phyloP scores from a whole-genome alignment of 2,113 vertebrate species.

The Perca schrenkii region DNA sequence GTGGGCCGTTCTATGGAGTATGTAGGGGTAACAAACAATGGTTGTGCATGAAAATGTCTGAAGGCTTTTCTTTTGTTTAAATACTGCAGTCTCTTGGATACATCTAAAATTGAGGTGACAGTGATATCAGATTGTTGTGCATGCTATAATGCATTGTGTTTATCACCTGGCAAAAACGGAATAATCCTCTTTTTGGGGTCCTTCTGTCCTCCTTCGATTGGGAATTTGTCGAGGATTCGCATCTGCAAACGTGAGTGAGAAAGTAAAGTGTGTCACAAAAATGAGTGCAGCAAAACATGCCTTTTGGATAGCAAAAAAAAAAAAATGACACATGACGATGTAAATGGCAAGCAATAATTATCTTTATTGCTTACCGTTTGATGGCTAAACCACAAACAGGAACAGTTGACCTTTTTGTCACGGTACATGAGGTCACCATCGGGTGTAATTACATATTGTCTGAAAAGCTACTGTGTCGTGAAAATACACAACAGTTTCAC shows the following conservation, averaged over 20 bases:
- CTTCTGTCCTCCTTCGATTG: slow-evolving; percentile 95
- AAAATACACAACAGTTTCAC: slow-evolving; percentile 35
- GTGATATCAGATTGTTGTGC: neutral
- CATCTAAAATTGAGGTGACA: neutral
- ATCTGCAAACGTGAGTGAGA: slow-evolving; percentile 84
- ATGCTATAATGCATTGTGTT: slow-evolving; percentile 33
- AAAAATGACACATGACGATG: neutral
- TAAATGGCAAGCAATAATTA: slow-evolving; percentile 3
- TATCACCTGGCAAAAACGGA: slow-evolving; percentile 94
- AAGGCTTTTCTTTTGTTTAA: neutral
- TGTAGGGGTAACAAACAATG: slow-evolving; percentile 46
- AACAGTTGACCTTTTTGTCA: slow-evolving; percentile 51
- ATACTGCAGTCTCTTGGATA: neutral
- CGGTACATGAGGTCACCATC: slow-evolving; percentile 36
- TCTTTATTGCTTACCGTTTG: neutral
- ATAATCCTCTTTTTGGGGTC: slow-evolving; percentile 98
- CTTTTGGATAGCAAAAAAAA: neutral
- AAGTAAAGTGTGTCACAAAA: neutral
- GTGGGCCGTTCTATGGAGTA: slow-evolving; percentile 44
- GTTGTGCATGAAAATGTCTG: slow-evolving; percentile 29
- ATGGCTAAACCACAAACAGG: slow-evolving; percentile 17
- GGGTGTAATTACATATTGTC: slow-evolving; percentile 61
- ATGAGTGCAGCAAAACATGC: neutral
- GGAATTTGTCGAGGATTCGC: slow-evolving; percentile 97
- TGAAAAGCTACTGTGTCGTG: slow-evolving; percentile 51